Evolutionary conservation across 2,888 invertebrate genomes (phyloP).

Genomic region (Cataglyphis livida): DNA sequence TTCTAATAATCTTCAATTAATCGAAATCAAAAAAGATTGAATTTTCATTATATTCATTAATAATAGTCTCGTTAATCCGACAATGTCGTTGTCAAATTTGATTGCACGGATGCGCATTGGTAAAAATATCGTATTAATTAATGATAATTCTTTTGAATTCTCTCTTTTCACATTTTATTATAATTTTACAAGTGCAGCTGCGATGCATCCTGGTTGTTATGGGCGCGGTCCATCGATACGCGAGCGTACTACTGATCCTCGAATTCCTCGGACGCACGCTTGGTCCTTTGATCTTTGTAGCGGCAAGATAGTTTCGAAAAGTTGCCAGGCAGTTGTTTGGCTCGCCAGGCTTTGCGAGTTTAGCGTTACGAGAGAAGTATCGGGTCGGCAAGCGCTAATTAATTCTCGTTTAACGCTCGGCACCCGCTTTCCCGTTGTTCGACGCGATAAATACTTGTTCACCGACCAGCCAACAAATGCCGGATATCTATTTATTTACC

Average conservation of each 20-base stretch:
- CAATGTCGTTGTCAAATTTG: background rate
- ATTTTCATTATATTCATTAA: background rate
- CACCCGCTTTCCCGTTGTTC: background rate
- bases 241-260: constrained; percentile 37
- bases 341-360: constrained; percentile 36
- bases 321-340: constrained; percentile 49
- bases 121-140: background rate
- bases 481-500: constrained; percentile 36
- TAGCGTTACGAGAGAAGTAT: constrained; percentile 46
- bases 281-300: constrained; percentile 47
- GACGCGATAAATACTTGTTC: constrained; percentile 43
- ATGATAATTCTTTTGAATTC: background rate
- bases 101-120: too few species aligned
- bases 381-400: constrained; percentile 42
- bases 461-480: constrained; percentile 26
- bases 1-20: background rate
- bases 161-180: background rate
- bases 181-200: background rate
- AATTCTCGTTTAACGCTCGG: constrained; percentile 53
- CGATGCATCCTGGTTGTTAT: background rate
- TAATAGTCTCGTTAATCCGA: constrained; percentile 4
- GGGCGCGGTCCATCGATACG: background rate
- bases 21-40: background rate
- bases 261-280: constrained; percentile 41
- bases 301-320: constrained; percentile 52